These are phyloP conservation scores for Tenthredo distinguenda DNA, from an alignment of 2,888 invertebrate genomes.

Conservation along the genomic window DNA sequence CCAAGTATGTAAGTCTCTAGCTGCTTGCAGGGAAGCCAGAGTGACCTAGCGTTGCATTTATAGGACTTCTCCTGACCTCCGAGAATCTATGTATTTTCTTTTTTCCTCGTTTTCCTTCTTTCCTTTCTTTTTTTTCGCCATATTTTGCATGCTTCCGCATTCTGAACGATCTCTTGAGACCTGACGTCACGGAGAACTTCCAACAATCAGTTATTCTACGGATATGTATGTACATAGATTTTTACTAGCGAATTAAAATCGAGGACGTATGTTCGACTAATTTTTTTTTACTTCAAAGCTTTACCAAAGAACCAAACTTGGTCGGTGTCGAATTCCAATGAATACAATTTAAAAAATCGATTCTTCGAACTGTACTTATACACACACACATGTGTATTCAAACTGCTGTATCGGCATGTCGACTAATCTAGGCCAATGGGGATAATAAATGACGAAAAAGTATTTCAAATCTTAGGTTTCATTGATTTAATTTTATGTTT, in stretches of 20 bases:
- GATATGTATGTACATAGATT: neutral
- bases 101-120: neutral
- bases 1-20: conserved; percentile 9
- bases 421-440: conserved; percentile 14
- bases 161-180: neutral
- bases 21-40: conserved; percentile 53
- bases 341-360: neutral
- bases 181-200: neutral
- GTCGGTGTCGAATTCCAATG: conserved; percentile 1
- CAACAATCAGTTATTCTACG: neutral
- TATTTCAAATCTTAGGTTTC: no score
- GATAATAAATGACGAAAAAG: neutral
- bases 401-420: conserved; percentile 2
- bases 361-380: conserved; percentile 6
- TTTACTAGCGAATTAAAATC: neutral
- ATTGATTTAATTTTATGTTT: no score
- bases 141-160: conserved; percentile 41
- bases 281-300: neutral
- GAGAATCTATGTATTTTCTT: conserved; percentile 22
- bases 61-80: conserved; percentile 53
- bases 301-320: neutral
- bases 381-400: neutral
- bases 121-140: neutral
- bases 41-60: conserved; percentile 53
- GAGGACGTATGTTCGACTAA: neutral